Base-by-base conservation (phyloP, 1,140 invertebrate genomes). In the Onthophagus taurus region DNA sequence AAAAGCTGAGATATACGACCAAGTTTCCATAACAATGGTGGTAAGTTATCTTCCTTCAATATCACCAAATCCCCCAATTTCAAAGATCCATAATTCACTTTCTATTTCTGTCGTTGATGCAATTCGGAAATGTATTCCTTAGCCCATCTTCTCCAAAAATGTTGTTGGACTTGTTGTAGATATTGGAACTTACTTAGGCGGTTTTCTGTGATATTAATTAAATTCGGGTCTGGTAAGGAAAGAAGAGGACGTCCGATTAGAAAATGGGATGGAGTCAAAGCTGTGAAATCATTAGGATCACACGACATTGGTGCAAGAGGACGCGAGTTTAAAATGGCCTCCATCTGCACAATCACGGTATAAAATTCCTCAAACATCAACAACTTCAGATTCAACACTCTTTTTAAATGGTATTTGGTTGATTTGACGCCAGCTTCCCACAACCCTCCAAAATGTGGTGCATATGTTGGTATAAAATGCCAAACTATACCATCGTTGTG, bases 401-500 rank as follows among this genome's bases (percentile, higher is more conserved):
- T 46, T 26, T 51, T 43, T n/a, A 67, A 42, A 45, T 64, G 64
- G 14, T 50, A 47, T 44, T 69, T 70, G 3, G 59, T 49, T 9
- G 47, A 49, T 47, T 64, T 63, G 0, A 70, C 55, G 0, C 50
- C 58, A 2, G 57, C 47, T 50, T 71, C 70, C 55, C 63, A 67
- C 18, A 66, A 26, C 6, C 66, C 67, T 16, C 67, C 66, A 43
- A 70, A 65, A 54, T 69, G 59, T 5, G 63, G 59, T 8, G 63
- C 54, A 4, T 35, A 20, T 24, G 66, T 59, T 1, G 67, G 65
- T 42, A 63, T 65, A 44, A 70, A 67, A 13, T 62, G 36, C 63
- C 67, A 71, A 14, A n/a, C 31, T 17, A 55, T 55, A 30, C 46
- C 48, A 20, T 56, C 45, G n/a, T n/a, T n/a, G n/a, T n/a, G n/a